Evolutionary conservation across 2,113 vertebrate species (phyloP).

Genomic region (Chamaea fasciata): DNA sequence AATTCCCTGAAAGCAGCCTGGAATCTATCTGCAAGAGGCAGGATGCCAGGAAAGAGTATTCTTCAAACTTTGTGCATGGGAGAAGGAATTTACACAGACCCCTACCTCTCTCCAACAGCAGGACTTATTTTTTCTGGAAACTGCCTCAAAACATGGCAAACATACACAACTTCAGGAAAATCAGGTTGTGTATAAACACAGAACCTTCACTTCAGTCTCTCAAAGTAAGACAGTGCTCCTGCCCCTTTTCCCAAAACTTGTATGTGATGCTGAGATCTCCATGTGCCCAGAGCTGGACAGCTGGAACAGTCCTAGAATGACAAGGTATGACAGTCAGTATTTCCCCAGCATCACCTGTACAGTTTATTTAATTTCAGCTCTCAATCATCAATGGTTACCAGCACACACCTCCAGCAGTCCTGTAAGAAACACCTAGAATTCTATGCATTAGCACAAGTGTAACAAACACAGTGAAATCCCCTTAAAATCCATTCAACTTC

Average conservation of each 20-base stretch:
- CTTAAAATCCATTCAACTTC: neutral
- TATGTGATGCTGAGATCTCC: neutral
- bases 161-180: neutral
- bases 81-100: neutral
- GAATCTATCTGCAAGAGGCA: neutral
- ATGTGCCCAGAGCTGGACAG: neutral
- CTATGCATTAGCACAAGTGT: neutral
- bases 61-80: neutral
- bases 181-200: neutral
- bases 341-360: neutral
- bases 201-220: neutral
- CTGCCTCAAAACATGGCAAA: neutral
- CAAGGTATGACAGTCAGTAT: neutral
- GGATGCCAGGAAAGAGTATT: neutral
- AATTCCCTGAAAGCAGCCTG: neutral
- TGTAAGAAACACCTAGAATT: neutral
- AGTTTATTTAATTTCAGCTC: neutral
- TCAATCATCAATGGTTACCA: neutral
- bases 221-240: neutral
- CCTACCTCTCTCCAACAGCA: neutral
- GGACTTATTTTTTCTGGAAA: neutral
- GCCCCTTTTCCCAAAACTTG: neutral
- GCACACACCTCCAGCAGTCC: neutral
- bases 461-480: neutral
- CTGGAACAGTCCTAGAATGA: neutral